These are phyloP conservation scores for Lamprotornis superbus DNA, from an alignment of 2,113 vertebrate genomes.

Conservation along the genomic window DNA sequence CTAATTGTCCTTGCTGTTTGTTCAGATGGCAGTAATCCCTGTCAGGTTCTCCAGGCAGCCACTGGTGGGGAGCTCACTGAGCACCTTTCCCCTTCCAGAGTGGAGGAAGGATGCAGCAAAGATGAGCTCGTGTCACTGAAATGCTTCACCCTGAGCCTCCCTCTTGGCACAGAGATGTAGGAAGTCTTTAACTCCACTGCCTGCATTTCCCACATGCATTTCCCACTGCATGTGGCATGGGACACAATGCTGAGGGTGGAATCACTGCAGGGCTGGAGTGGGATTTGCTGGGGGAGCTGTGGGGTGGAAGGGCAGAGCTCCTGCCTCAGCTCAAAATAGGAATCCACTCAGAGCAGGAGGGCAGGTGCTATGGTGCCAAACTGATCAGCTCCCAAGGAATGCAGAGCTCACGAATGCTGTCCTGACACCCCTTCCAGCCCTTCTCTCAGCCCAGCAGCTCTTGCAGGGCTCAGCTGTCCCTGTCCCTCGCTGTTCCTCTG, in stretches of 20 bases:
- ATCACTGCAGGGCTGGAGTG: neutral
- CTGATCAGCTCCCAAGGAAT: fast-evolving
- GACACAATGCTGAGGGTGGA: neutral
- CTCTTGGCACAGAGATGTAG: fast-evolving
- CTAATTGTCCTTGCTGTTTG: neutral
- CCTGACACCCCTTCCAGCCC: neutral
- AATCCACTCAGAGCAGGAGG: neutral
- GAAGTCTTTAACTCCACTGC: no score
- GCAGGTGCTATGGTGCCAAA: neutral
- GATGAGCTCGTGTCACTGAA: neutral
- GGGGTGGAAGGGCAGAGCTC: neutral
- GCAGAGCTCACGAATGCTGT: neutral
- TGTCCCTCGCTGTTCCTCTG: neutral
- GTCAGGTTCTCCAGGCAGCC: neutral
- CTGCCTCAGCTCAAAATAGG: neutral
- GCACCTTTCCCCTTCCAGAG: neutral
- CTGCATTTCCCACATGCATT: neutral
- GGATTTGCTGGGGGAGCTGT: neutral
- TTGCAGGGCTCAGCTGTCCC: neutral
- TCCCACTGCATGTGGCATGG: fast-evolving
- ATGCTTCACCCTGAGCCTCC: neutral
- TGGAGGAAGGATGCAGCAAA: neutral
- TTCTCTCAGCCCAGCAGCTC: neutral
- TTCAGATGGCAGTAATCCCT: neutral
- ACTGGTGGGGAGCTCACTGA: neutral